phyloP scores from a whole-genome alignment of 2,888 invertebrate genomes.

The Hyalella azteca region DNA sequence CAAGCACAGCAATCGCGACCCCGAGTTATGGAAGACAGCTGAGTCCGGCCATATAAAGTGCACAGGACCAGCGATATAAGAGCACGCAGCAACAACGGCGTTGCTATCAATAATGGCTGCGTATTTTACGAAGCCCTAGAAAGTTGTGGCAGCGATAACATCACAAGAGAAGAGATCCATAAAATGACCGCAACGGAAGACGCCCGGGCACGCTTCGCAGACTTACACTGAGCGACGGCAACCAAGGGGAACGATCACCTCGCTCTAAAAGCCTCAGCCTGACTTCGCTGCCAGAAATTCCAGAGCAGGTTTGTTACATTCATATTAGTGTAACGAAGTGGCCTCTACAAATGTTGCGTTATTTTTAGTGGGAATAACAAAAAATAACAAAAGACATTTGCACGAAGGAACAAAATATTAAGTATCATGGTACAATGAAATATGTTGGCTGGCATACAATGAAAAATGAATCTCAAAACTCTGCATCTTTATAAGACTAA shows the following conservation, averaged over 20 bases:
- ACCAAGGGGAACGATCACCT: neutral
- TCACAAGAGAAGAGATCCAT: constrained; percentile 30
- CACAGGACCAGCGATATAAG: neutral
- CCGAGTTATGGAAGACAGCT: no score
- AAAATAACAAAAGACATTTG: neutral
- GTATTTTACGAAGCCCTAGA: neutral
- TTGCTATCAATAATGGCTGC: neutral
- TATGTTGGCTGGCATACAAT: no score
- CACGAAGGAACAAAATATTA: neutral
- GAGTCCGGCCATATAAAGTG: no score
- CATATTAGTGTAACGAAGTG: no score
- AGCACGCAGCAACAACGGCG: no score
- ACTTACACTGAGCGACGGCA: neutral
- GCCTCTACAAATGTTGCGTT: no score
- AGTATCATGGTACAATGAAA: no score
- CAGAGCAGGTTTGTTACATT: neutral
- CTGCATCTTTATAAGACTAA: no score
- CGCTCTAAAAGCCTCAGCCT: neutral
- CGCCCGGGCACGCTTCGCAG: constrained; percentile 20
- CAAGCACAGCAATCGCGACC: no score
- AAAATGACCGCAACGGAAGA: constrained; percentile 33
- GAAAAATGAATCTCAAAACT: no score
- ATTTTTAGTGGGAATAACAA: no score
- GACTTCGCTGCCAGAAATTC: neutral
- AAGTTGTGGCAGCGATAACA: constrained; percentile 17